Percentiles rank a stretch among this genome's conserved stretches.
Evolutionary conservation across 2,113 vertebrate species (phyloP).

Genomic region (Corythoichthys haematopterus): DNA sequence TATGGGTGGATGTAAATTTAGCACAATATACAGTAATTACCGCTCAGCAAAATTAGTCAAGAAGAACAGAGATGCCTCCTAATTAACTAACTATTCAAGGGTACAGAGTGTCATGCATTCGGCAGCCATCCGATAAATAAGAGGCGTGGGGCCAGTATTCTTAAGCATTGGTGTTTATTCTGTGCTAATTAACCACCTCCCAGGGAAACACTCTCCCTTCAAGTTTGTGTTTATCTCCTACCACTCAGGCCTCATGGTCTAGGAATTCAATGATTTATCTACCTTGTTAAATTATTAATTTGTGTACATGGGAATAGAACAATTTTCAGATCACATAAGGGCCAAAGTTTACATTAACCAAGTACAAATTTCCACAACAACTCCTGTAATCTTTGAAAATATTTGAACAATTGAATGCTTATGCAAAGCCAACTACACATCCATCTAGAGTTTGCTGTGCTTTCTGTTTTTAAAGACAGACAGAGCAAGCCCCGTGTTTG

Average conservation of each 20-base stretch:
- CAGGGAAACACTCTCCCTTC: background rate
- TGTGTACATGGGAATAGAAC: background rate
- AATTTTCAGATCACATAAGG: background rate
- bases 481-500: no score
- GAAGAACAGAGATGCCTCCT: constrained; percentile 2
- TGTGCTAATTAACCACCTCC: background rate
- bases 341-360: background rate
- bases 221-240: background rate
- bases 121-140: background rate
- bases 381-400: background rate
- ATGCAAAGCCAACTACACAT: no score
- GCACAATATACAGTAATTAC: constrained; percentile 17
- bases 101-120: background rate
- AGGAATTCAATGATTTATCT: background rate
- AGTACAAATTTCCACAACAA: background rate
- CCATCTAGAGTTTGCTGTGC: no score
- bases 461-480: no score
- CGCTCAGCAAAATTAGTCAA: constrained; percentile 6
- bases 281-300: background rate
- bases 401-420: background rate
- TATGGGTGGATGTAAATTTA: constrained; percentile 9
- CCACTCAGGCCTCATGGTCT: background rate
- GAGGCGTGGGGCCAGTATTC: background rate
- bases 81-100: background rate
- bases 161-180: background rate